Conservation (phyloP, 2,113 vertebrate genomes). For the Aepyceros melampus region DNA sequence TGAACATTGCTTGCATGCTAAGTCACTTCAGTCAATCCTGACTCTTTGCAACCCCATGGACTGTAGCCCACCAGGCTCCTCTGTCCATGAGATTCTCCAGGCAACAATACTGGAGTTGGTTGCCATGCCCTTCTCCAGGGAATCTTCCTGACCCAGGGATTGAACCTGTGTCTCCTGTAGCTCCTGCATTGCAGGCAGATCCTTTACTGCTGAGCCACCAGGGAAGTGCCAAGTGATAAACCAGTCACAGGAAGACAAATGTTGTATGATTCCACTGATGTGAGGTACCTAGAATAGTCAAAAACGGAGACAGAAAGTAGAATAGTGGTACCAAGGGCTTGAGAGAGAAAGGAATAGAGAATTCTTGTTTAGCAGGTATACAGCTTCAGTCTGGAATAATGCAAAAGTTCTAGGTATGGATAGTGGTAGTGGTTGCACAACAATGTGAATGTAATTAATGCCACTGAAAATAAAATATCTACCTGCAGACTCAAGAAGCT, state of each 20-base stretch:
- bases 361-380: too few relatives aligned
- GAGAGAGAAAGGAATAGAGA: not conserved
- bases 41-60: not conserved
- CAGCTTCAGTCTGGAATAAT: not conserved
- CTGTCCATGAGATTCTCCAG: not conserved
- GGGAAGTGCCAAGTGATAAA: not conserved
- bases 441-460: not conserved
- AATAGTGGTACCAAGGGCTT: not conserved
- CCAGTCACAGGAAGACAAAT: not conserved
- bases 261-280: not conserved
- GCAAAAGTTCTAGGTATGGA: not conserved
- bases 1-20: not conserved
- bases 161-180: not conserved
- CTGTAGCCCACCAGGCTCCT: not conserved
- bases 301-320: not conserved
- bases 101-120: not conserved
- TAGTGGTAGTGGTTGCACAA: not conserved
- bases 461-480: not conserved
- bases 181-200: not conserved
- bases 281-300: not conserved
- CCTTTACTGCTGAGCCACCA: not conserved
- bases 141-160: not conserved
- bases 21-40: not conserved
- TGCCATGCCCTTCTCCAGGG: not conserved
- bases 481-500: not conserved